A percentile compares a stretch with the other conserved stretches of the same genome.
Evolutionary conservation across 2,113 vertebrate species (phyloP).

Genomic region (Halichoeres trimaculatus): DNA sequence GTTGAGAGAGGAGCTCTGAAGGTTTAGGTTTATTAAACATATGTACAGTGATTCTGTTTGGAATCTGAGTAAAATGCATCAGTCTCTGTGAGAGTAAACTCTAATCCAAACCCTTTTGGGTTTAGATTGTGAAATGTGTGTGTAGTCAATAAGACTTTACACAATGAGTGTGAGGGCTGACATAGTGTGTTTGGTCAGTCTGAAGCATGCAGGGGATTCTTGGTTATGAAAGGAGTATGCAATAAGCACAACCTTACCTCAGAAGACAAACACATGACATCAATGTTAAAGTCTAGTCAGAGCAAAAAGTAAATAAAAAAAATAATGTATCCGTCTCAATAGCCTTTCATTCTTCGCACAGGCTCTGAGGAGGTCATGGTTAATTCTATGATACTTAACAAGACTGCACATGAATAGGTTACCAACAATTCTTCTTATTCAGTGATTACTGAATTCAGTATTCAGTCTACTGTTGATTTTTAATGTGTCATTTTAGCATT

Average conservation of each 20-base stretch:
- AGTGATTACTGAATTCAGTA: too few species aligned
- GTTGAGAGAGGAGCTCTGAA: conserved; percentile 3
- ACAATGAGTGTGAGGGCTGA: conserved; percentile 61
- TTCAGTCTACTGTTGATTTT: too few species aligned
- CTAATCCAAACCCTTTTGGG: conserved; percentile 15
- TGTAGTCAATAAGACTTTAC: not conserved
- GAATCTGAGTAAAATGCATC: too few species aligned
- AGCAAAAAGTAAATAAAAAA: conserved; percentile 33
- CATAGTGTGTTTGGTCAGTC: conserved; percentile 20
- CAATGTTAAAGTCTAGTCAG: conserved; percentile 26
- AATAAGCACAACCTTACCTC: conserved; percentile 50
- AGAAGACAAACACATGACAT: conserved; percentile 62
- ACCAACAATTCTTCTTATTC: too few species aligned
- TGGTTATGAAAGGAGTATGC: conserved; percentile 38
- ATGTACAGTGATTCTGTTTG: too few species aligned
- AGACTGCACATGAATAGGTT: too few species aligned
- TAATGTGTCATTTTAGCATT: too few species aligned
- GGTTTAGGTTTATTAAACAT: conserved; percentile 24
- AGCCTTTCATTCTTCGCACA: conserved; percentile 4
- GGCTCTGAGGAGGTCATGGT: not conserved
- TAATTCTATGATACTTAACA: too few species aligned
- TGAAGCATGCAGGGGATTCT: not conserved
- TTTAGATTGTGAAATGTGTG: conserved; percentile 14
- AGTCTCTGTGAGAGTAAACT: not conserved
- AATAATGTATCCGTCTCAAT: not conserved